Base-by-base conservation (phyloP, 2,888 invertebrate species). In the Synanthedon formicaeformis region DNA sequence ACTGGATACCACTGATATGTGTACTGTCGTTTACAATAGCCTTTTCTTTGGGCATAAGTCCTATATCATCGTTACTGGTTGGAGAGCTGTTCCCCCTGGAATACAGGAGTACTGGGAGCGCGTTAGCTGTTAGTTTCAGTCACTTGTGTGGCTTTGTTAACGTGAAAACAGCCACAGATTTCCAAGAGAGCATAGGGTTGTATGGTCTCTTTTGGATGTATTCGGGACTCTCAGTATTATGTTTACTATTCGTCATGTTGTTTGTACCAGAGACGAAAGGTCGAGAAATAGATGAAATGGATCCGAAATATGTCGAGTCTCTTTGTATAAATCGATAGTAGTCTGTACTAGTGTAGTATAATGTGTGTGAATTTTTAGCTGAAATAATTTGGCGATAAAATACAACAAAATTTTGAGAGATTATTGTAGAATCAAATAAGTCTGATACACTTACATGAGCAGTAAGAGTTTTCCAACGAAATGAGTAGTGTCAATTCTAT, bases 221-320 rank as follows among this genome's bases (percentile, higher is more conserved):
- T 72, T 93, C 95, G 0, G 92, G 91, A 1, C 91, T 95, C 59
- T 93, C 96, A 3, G 91, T 95, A 0, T 86, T 93, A 54, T 94
- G 95, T 54, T 87, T 96, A 10, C 89, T 94, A 60, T 96, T 96
- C 78, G 94, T 96, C 1, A 92, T 94, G 12, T 90, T 93, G 58
- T 93, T 92, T 67, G 94, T 97, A 3, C 96, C 96, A 1, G 96
- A 97, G 82, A 97, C 97, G 6, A 96, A 95, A 73, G 96, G 96
- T 2, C 91, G 93, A 56, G 94, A 96, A 67, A 90, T 97, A 61
- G 95, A 95, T 68, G 96, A 96, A 78, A 96, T 96, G 91, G 93
- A 94, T 68, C 91, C 92, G 2, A 90, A 91, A 58, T 91, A 90
- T 64, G 89, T 90, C 0, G 88, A 87, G 67, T 88, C 89, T 8